A percentile compares a stretch with the other conserved stretches of the same genome.
Conservation (phyloP, 2,888 invertebrate genomes). For the Hyposoter dolosus region DNA sequence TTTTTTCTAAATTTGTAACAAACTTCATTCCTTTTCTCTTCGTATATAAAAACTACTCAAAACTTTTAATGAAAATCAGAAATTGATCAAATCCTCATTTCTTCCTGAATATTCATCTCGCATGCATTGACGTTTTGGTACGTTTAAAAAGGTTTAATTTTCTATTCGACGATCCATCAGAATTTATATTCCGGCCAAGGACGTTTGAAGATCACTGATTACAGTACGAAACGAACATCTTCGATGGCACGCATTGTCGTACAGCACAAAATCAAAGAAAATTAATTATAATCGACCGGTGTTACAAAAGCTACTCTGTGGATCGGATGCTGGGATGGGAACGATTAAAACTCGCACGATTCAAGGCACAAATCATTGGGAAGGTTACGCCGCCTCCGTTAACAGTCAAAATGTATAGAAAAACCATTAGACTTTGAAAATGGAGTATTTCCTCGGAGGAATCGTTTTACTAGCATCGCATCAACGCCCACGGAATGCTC, state of each 20-base stretch:
- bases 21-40: background rate
- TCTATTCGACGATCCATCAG: background rate
- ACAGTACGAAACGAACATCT: background rate
- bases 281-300: background rate
- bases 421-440: background rate
- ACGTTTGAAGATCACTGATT: background rate
- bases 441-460: conserved; percentile 33
- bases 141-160: background rate
- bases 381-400: background rate
- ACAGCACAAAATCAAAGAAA: background rate
- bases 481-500: conserved; percentile 58
- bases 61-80: background rate
- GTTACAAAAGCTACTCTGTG: background rate
- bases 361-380: background rate
- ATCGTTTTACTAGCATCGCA: conserved; percentile 48
- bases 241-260: background rate
- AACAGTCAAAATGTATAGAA: background rate
- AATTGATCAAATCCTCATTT: background rate
- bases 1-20: background rate
- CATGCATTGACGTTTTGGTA: background rate
- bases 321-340: background rate
- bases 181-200: background rate
- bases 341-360: background rate
- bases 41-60: background rate
- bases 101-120: background rate